Conservation (phyloP, 2,113 vertebrate genomes). For the Sylvietta virens region DNA sequence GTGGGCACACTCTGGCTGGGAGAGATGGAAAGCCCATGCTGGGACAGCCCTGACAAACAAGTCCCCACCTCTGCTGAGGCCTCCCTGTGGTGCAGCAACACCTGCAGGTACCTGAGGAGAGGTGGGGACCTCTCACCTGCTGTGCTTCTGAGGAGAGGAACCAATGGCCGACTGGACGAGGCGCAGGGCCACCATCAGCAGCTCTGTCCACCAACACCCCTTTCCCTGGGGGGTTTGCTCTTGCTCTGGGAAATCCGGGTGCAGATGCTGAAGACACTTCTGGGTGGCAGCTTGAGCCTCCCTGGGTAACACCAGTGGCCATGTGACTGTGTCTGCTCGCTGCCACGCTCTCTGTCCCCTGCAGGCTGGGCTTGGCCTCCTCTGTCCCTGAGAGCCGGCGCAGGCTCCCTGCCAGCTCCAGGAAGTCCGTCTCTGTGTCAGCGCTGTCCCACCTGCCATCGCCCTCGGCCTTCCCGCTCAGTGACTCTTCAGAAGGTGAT, state of each 20-base stretch:
- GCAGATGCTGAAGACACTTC: constrained; percentile 51
- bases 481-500: background rate
- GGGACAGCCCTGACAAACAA: background rate
- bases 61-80: background rate
- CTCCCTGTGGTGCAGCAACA: background rate
- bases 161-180: accelerated
- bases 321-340: background rate
- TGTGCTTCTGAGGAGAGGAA: background rate
- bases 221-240: constrained; percentile 10
- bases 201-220: background rate
- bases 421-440: background rate
- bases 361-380: background rate
- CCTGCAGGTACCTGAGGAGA: background rate
- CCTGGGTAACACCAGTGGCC: background rate
- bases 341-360: background rate
- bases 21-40: background rate
- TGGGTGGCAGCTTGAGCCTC: background rate
- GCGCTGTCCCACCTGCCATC: background rate
- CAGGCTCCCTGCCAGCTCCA: background rate
- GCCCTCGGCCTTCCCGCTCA: background rate
- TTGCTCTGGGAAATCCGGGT: constrained; percentile 26
- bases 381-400: background rate
- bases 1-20: background rate
- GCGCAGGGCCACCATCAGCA: accelerated
- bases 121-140: constrained; percentile 54